Evolutionary conservation across 2,797 vertebrate species (phyloP).

Genomic region (Champsocephalus esox): DNA sequence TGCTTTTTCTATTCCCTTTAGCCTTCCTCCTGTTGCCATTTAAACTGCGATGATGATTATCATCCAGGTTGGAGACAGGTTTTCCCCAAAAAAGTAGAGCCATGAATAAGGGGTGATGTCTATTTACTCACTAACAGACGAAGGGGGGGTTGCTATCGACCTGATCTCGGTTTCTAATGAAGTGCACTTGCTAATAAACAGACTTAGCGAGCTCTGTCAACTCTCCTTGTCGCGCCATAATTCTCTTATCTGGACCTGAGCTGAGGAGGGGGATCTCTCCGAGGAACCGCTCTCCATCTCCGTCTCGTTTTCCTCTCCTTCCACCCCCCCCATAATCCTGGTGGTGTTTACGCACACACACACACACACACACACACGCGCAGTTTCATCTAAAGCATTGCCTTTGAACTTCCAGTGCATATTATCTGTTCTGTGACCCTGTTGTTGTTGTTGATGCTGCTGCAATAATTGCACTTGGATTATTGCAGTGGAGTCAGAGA

Average conservation of each 20-base stretch:
- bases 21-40: slow-evolving; percentile 82
- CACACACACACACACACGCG: slow-evolving; percentile 2
- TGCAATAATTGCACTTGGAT: slow-evolving; percentile 80
- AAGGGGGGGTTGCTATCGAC: slow-evolving; percentile 78
- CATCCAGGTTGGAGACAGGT: slow-evolving; percentile 76
- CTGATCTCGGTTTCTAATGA: slow-evolving; percentile 89
- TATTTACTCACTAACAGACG: slow-evolving; percentile 83
- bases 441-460: slow-evolving; percentile 62
- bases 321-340: slow-evolving; percentile 83
- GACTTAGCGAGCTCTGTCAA: slow-evolving; percentile 85
- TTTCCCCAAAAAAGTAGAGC: slow-evolving; percentile 76
- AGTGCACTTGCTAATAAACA: slow-evolving; percentile 90
- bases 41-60: slow-evolving; percentile 90
- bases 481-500: slow-evolving; percentile 68
- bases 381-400: slow-evolving; percentile 68
- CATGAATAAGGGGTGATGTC: slow-evolving; percentile 77
- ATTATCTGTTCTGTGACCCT: slow-evolving; percentile 78
- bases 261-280: slow-evolving; percentile 78
- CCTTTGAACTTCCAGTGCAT: slow-evolving; percentile 73
- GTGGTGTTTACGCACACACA: slow-evolving; percentile 76
- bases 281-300: slow-evolving; percentile 78
- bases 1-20: slow-evolving; percentile 67
- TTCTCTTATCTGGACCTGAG: slow-evolving; percentile 90
- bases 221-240: slow-evolving; percentile 83
- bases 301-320: slow-evolving; percentile 60